phyloP scores from a whole-genome alignment of 2,113 vertebrate genomes.

The Hiodon alosoides region DNA sequence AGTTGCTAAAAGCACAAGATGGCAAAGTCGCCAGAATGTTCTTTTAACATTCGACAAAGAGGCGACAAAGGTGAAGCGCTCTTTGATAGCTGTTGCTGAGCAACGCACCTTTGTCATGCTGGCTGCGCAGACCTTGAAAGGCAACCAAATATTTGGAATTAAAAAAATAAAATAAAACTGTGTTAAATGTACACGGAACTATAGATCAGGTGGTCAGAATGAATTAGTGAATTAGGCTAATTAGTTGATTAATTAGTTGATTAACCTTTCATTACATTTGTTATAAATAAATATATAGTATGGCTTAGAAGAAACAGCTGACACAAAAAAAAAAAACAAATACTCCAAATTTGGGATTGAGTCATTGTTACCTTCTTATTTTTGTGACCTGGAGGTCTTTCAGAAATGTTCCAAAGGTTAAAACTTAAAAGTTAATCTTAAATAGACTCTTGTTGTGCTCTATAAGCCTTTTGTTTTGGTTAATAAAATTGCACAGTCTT shows the following conservation, averaged over 20 bases:
- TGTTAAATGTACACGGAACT: background rate
- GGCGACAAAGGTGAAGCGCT: conserved; percentile 28
- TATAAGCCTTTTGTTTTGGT: no score
- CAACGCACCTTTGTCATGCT: conserved; percentile 29
- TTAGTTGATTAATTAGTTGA: no score
- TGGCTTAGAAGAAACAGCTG: no score
- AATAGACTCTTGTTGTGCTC: no score
- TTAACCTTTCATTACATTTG: no score
- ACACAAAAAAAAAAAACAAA: no score
- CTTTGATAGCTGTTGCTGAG: conserved; percentile 36
- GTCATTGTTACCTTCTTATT: no score
- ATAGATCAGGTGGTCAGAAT: background rate
- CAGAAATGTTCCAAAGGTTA: background rate
- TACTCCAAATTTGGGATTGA: no score
- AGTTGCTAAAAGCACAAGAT: no score
- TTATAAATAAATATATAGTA: no score
- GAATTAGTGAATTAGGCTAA: no score
- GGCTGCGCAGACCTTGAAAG: conserved; percentile 20
- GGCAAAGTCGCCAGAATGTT: conserved; percentile 17
- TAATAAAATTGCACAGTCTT: no score
- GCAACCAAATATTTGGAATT: conserved; percentile 1
- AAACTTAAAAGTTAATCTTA: background rate
- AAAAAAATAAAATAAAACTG: background rate
- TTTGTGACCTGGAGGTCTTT: background rate
- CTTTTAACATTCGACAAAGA: conserved; percentile 29